Evolutionary conservation across 92 coral and sea anemone species (phyloP).

Genomic region (Epizoanthus scotinus): DNA sequence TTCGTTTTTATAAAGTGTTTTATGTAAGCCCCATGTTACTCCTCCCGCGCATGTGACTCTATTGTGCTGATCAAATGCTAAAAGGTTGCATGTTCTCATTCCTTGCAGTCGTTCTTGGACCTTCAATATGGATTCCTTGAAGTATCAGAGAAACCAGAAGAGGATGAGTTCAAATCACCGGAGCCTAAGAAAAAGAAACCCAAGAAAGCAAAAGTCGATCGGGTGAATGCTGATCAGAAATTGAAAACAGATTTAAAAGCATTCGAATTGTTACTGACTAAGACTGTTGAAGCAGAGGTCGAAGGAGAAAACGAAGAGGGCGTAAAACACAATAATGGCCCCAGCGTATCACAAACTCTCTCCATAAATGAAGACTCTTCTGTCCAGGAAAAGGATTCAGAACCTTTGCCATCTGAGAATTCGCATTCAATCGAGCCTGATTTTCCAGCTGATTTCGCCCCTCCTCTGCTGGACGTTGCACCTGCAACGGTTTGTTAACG

Average conservation of each 20-base stretch:
- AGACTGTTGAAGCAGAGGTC: not conserved
- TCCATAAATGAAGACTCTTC: slow-evolving; percentile 31
- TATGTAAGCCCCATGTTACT: not conserved
- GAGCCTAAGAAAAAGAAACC: slow-evolving; percentile 38
- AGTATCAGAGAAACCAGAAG: slow-evolving; percentile 3
- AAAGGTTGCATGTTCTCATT: not conserved
- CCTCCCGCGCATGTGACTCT: too few species aligned
- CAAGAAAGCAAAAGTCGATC: slow-evolving; percentile 2
- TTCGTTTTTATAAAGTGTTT: too few species aligned
- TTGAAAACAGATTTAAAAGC: slow-evolving; percentile 7
- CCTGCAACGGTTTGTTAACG: too few species aligned
- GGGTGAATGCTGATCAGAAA: not conserved
- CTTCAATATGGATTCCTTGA: slow-evolving; percentile 40
- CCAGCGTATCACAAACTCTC: not conserved
- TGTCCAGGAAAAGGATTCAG: slow-evolving; percentile 30
- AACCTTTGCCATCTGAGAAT: not conserved
- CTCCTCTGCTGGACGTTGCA: too few species aligned
- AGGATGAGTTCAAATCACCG: slow-evolving; percentile 17
- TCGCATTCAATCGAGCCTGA: too few species aligned
- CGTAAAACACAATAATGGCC: not conserved
- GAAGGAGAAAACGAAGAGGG: slow-evolving; percentile 8
- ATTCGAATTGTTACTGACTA: slow-evolving; percentile 7
- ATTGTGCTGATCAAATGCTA: not conserved
- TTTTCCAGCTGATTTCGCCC: too few species aligned
- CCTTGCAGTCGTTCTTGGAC: slow-evolving; percentile 34